Evolutionary conservation across 2,113 vertebrate genomes (phyloP), one percentile per base, ranked within the genome.

Genomic region (Paraplagusia blochii): DNA sequence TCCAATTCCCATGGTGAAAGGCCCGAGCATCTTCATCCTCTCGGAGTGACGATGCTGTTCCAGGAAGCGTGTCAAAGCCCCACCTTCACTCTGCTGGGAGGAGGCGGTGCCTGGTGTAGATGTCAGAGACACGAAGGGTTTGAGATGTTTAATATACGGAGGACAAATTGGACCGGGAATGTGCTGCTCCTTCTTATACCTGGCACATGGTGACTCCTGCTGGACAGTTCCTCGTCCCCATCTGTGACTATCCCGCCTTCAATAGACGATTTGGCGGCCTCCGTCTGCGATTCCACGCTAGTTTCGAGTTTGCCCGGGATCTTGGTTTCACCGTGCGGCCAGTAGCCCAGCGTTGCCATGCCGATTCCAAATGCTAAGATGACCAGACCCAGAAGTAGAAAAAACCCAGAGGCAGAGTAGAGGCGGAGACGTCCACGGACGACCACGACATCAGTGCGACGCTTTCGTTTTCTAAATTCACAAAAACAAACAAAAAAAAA

Each of bases 1-100:
- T 49, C 97, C 97, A 3, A 99, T 98, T 58, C 97, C 97, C 97
- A 99, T 99, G 1, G 96, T 99, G 82, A 99, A 98, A 0, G 97
- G 97, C 14, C 97, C 97, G 1, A 99, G 80, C 95, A 99, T 98
- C 84, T 97, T 99, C 97, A 99, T 99, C 79, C 94, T 93, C 71
- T 97, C 92, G 0, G 97, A 98, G 81, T 95, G 95, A 49, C 95
- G 73, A 14, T 99, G 96, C 75, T 91, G 93, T 42, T 95, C 94
- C 48, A 99, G 91, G 86, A 99, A 99, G 18, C 87, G 91, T 2
- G 90, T 87, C 15, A 98, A 82, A 69, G 88, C 55, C 0, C 95
- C 90, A 0, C 83, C 82, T 0, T 29, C 22, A 29, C 61, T 62
- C 62, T 60, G 80, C 71, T 62, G 69, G 39, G 84, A 66, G 9